Evolutionary conservation across 2,113 vertebrate genomes (phyloP), one percentile per base, ranked within the genome.

Genomic region (Mystacornis crossleyi): DNA sequence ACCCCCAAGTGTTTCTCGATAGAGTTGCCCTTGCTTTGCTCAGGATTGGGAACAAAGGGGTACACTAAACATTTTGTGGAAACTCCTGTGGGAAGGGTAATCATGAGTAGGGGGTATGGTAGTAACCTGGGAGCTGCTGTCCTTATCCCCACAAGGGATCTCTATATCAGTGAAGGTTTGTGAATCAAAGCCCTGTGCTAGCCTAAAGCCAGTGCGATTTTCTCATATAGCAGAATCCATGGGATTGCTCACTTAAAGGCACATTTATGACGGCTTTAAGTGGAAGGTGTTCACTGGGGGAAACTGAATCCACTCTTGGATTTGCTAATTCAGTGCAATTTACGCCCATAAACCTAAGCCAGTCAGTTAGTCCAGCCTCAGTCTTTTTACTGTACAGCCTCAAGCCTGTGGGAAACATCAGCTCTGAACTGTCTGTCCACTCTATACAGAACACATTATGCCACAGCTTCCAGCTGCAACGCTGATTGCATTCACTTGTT

Each of bases 51-150:
- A 65, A 42, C 12, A 42, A 53, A 66, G 13, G 12, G 24, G 20
- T 38, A 11, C 45, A 29, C 36, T 51, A 50, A 65, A 60, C 10
- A 5, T 71, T 45, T 74, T 71, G 33, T 38, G 69, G 21, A 25
- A 24, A 57, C 42, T 78, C 42, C 25, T 89, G 12, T 16, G 38
- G 17, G 34, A 12, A 67, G 43, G 16, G 8, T 25, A 55, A 65
- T 60, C 21, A 26, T 0, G 1, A 12, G 4, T 45, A 34, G 21
- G 40, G n/a, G 69, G 17, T 47, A 11, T 2, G 12, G 53, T 33
- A 40, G 28, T 31, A 85, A 54, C 40, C 15, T 0, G 5, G 14
- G 18, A 33, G 20, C 33, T 13, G 4, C 65, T 62, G 23, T 25
- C 24, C 48, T 55, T 53, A 19, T 15, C 10, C 19, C 8, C 42